Evolutionary conservation across 2,797 vertebrate species (phyloP).

Genomic region (Rhinella marina): DNA sequence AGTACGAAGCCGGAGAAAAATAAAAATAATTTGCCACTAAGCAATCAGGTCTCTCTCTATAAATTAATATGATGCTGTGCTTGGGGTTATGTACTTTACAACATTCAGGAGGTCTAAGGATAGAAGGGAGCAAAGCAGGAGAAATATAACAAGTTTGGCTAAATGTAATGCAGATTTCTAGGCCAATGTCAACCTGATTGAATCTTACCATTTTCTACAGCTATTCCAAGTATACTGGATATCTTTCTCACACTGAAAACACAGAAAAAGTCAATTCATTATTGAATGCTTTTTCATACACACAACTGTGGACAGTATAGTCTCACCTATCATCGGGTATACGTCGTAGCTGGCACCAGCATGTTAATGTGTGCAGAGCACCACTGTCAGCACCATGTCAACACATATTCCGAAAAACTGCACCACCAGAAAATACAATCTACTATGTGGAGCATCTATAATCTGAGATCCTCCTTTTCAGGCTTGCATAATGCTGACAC

Average conservation of each 20-base stretch:
- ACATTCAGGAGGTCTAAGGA: constrained; percentile 12
- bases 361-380: constrained; percentile 70
- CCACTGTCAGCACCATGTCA: constrained; percentile 26
- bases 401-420: background rate
- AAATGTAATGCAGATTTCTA: constrained; percentile 70
- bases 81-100: constrained; percentile 46
- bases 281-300: constrained; percentile 76
- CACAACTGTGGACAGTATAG: constrained; percentile 71
- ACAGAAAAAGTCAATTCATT: constrained; percentile 93
- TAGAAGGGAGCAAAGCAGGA: constrained; percentile 74
- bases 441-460: background rate
- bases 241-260: constrained; percentile 99
- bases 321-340: constrained; percentile 52
- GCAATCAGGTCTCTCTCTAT: background rate
- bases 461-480: background rate
- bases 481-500: constrained; percentile 44
- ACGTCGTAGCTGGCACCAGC: constrained; percentile 49
- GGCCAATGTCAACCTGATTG: constrained; percentile 84
- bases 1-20: background rate
- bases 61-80: constrained; percentile 1
- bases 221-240: constrained; percentile 99
- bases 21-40: background rate
- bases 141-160: constrained; percentile 71
- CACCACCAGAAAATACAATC: background rate
- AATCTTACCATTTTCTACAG: constrained; percentile 99